A percentile compares a stretch with the other conserved stretches of the same genome.
These are phyloP conservation scores for Leucoraja ocellata DNA, from an alignment of 2,797 vertebrate genomes.

Conservation along the genomic window DNA sequence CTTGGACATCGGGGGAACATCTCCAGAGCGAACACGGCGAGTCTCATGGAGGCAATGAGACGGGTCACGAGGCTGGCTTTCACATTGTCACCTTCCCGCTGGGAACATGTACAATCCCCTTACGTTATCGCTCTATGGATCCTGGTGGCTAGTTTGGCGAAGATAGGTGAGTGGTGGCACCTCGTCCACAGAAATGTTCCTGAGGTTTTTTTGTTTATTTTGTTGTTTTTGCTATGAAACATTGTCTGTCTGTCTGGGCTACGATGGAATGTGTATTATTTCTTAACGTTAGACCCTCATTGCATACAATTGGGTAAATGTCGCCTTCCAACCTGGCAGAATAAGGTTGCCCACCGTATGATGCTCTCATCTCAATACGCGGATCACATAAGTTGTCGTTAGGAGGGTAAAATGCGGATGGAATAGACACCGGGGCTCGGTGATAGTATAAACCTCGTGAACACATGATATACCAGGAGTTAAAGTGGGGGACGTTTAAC, in stretches of 20 bases:
- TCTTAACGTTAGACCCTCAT: not conserved
- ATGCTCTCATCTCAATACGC: not conserved
- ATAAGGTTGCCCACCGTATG: not conserved
- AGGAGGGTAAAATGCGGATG: not conserved
- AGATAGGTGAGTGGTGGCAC: constrained; percentile 44
- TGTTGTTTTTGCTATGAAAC: not conserved
- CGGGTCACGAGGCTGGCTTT: not conserved
- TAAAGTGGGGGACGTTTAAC: not conserved
- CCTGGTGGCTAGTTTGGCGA: constrained; percentile 44
- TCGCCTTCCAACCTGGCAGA: not conserved
- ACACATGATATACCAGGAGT: too few species aligned
- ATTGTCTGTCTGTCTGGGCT: not conserved
- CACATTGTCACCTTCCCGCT: constrained; percentile 40
- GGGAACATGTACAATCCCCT: constrained; percentile 19
- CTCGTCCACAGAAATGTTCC: not conserved
- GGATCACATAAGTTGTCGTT: not conserved
- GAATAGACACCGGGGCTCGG: not conserved
- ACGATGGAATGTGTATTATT: not conserved
- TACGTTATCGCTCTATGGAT: constrained; percentile 46
- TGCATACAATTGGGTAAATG: too few species aligned
- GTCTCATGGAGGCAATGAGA: not conserved
- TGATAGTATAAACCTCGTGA: too few species aligned
- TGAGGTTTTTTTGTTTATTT: too few species aligned
- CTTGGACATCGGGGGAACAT: not conserved
- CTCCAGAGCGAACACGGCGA: not conserved